Evolutionary conservation across 1,140 invertebrate genomes (phyloP).

Genomic region (Copidosoma floridanum): DNA sequence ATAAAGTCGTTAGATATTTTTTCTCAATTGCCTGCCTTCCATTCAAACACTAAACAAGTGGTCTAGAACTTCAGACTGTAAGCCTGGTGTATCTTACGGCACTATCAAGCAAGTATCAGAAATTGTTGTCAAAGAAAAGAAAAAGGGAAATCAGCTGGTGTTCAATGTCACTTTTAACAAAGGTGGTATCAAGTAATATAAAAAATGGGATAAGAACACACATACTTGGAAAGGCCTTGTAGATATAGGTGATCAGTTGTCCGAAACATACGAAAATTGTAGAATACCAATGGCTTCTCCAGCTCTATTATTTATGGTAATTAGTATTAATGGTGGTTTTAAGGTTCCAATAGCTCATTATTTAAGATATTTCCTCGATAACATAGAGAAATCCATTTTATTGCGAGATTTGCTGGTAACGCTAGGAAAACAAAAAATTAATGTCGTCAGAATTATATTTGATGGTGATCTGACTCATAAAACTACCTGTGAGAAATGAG

Average conservation of each 20-base stretch:
- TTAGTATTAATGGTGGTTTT: too few relatives aligned
- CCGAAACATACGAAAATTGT: too few relatives aligned
- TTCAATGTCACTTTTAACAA: conserved; percentile 26
- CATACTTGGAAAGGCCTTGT: conserved; percentile 11
- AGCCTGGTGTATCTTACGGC: neutral
- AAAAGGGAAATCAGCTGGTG: neutral
- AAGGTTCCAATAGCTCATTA: too few relatives aligned
- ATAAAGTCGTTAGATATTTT: neutral
- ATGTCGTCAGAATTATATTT: too few relatives aligned
- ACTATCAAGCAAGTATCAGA: neutral
- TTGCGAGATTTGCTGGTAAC: too few relatives aligned
- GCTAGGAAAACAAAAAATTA: too few relatives aligned
- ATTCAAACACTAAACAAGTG: neutral
- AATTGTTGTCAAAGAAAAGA: neutral
- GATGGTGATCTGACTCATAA: too few relatives aligned
- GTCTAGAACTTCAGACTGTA: neutral
- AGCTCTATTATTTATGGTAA: too few relatives aligned
- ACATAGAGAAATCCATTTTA: too few relatives aligned
- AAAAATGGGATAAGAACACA: neutral
- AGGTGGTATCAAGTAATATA: conserved; percentile 20
- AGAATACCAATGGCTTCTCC: too few relatives aligned
- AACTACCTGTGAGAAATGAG: too few relatives aligned
- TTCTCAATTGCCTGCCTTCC: neutral
- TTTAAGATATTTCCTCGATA: too few relatives aligned
- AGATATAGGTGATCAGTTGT: conserved; percentile 22